These are phyloP conservation scores for Pterostichus niger DNA, from an alignment of 2,888 invertebrate genomes.

Conservation along the genomic window DNA sequence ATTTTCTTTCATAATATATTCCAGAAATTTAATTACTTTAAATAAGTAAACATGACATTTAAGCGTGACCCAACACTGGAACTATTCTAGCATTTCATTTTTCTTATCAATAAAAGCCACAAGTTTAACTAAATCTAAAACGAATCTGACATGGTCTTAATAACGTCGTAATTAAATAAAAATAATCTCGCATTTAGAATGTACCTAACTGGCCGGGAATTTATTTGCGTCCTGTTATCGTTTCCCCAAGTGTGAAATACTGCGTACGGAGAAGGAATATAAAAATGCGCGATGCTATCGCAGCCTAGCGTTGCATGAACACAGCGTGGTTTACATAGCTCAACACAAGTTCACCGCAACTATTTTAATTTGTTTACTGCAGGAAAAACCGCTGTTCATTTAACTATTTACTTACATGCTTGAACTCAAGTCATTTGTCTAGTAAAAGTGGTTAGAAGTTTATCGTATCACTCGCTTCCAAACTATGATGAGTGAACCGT, in stretches of 20 bases:
- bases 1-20: not conserved
- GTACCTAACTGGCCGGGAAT: constrained; percentile 4
- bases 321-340: not conserved
- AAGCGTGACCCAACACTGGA: not conserved
- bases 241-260: constrained; percentile 26
- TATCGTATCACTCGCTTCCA: constrained; percentile 22
- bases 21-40: not conserved
- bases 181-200: not conserved
- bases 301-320: not conserved
- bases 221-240: constrained; percentile 14
- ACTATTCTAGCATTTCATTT: not conserved
- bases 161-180: constrained; percentile 20
- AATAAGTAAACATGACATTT: not conserved
- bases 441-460: constrained; percentile 41
- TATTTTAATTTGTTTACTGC: constrained; percentile 34
- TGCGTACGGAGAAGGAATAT: constrained; percentile 21
- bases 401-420: constrained; percentile 38
- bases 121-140: constrained; percentile 5
- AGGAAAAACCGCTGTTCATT: constrained; percentile 41
- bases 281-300: constrained; percentile 12
- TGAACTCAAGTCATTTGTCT: constrained; percentile 30
- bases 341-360: constrained; percentile 23
- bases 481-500: constrained; percentile 22
- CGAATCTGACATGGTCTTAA: constrained; percentile 16
- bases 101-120: constrained; percentile 10